phyloP scores from a whole-genome alignment of 2,888 invertebrate genomes.

The Gastrophysa polygoni region DNA sequence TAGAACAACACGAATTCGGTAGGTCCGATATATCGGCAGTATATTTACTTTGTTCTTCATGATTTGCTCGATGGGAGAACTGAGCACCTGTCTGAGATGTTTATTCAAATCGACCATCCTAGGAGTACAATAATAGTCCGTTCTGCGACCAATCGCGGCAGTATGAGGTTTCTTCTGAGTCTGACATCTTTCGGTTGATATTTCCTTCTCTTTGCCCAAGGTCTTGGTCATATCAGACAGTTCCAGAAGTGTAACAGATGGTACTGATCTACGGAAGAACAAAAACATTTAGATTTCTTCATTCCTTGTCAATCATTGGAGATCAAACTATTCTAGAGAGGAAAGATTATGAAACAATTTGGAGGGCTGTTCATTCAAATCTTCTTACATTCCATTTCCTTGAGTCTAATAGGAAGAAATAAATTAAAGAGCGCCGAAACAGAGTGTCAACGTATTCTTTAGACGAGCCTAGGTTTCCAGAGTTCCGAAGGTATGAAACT shows the following conservation, averaged over 20 bases:
- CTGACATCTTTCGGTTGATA: slow-evolving; percentile 20
- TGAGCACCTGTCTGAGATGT: not conserved
- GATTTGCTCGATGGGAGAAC: slow-evolving; percentile 9
- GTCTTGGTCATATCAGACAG: slow-evolving; percentile 18
- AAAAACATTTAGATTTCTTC: slow-evolving; percentile 8
- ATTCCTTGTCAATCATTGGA: no score
- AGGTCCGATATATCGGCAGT: no score
- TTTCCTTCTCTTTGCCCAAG: slow-evolving; percentile 36
- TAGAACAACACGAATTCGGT: no score
- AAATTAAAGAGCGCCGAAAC: no score
- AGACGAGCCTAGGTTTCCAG: no score
- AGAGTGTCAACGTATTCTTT: no score
- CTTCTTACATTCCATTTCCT: no score
- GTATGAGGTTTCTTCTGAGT: slow-evolving; percentile 22
- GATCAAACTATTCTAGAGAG: no score
- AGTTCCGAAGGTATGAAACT: no score
- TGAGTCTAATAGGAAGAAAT: no score
- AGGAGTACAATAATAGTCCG: not conserved
- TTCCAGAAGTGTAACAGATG: slow-evolving; percentile 32
- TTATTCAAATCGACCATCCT: slow-evolving; percentile 3
- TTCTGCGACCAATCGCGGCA: not conserved
- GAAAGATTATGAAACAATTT: no score
- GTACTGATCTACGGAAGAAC: slow-evolving; percentile 10
- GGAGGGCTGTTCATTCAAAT: no score
- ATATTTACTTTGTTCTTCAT: slow-evolving; percentile 1